Evolutionary conservation across 2,797 vertebrate species (phyloP).

Genomic region (Antrozous pallidus): DNA sequence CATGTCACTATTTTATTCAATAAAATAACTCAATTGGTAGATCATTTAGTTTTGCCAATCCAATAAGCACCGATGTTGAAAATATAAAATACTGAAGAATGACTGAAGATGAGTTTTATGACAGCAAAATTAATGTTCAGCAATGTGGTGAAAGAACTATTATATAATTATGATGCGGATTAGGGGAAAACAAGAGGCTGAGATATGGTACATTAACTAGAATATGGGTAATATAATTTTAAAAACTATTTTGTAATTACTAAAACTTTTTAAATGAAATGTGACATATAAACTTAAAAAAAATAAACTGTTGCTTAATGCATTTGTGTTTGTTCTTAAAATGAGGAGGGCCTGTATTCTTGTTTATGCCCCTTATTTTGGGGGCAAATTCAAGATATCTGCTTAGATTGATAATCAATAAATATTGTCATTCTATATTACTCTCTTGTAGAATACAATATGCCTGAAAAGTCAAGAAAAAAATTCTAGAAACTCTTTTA

Average conservation of each 20-base stretch:
- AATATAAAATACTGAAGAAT: background rate
- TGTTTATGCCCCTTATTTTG: background rate
- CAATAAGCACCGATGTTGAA: background rate
- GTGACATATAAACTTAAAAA: background rate
- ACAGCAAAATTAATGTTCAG: background rate
- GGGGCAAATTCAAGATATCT: background rate
- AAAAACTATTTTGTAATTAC: background rate
- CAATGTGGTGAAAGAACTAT: background rate
- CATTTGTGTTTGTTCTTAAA: background rate
- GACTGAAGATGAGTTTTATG: background rate
- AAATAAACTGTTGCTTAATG: too few relatives aligned
- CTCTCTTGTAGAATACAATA: background rate
- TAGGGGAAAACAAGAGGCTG: background rate
- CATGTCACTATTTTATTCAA: background rate
- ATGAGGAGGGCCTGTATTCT: background rate
- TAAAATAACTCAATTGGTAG: background rate
- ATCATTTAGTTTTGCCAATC: background rate
- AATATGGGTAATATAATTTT: background rate
- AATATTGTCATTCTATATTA: background rate
- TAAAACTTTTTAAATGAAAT: background rate
- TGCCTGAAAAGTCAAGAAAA: background rate
- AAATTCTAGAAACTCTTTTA: background rate
- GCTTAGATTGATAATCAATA: background rate
- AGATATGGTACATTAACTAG: background rate
- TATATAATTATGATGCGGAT: background rate